Percentiles rank a stretch among this genome's conserved stretches.
Conservation (phyloP, 2,888 invertebrate genomes). For the Nemurella pictetii region DNA sequence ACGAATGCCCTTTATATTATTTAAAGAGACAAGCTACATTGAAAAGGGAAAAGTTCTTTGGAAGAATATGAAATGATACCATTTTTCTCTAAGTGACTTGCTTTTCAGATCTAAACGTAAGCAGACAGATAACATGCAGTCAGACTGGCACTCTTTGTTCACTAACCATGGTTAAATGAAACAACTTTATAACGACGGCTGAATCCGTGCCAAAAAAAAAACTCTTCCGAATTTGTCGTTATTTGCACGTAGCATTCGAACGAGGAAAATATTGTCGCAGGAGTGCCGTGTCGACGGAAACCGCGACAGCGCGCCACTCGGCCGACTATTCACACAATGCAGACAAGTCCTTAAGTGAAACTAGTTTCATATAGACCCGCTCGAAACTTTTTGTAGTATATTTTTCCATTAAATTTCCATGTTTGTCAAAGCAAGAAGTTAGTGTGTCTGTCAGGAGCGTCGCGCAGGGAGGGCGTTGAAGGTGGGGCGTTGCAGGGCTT, state of each 20-base stretch:
- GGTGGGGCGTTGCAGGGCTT: background rate
- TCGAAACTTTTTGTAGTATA: slow-evolving; percentile 22
- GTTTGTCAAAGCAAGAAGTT: slow-evolving; percentile 23
- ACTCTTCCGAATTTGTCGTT: background rate
- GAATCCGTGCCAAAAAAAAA: background rate
- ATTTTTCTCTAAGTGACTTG: background rate
- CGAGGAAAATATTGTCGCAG: slow-evolving; percentile 12
- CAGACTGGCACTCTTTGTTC: background rate
- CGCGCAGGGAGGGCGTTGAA: background rate
- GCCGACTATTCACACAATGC: background rate
- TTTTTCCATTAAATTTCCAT: slow-evolving; percentile 35
- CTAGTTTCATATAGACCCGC: slow-evolving; percentile 28
- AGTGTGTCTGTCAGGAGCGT: slow-evolving; percentile 6
- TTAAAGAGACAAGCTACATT: background rate
- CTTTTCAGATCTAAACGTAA: background rate
- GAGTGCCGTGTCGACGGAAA: background rate
- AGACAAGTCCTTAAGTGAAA: slow-evolving; percentile 29
- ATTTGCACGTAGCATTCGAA: background rate
- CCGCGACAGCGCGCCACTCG: background rate
- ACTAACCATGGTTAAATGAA: background rate
- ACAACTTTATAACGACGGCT: background rate
- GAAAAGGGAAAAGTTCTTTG: background rate
- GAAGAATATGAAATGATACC: background rate
- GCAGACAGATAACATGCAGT: background rate
- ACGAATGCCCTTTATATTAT: background rate